Base-by-base conservation (phyloP, 2,113 vertebrate genomes). In the Anhinga anhinga region DNA sequence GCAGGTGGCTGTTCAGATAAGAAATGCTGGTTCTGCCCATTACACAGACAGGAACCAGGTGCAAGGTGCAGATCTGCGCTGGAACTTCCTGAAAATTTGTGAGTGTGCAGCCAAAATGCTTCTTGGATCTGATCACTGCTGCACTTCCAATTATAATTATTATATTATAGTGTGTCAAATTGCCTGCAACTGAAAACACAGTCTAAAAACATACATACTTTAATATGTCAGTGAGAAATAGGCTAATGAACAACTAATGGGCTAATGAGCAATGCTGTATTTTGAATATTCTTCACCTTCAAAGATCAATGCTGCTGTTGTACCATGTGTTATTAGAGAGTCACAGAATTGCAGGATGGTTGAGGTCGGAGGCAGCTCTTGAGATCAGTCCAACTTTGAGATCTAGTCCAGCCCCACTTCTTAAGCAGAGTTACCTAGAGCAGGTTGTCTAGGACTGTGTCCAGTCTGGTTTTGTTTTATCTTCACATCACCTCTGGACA, bases 41-140 rank as follows among this genome's bases (percentile, higher is more conserved):
- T 94, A 66, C 53, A 76, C 62, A 90, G 95, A 96, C 96, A 97
- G 96, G 96, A 97, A 97, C 96, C 96, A 97, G 96, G 91, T 97
- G 96, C 7, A 32, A 94, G 74, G 87, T 91, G 70, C 87, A 96
- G 96, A 97, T 97, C 95, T 97, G 78, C 49, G 13, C 82, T 82
- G 96, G 93, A 94, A 95, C 93, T 97, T 96, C 96, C 96, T 97
- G 96, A 71, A 62, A 93, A 90, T 91, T 50, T 61, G 53, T 49
- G 87, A 91, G 58, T 26, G 71, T 88, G 79, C 53, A 80, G 96
- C 92, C 87, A 97, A 96, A 96, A 85, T 36, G 27, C 45, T 82
- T 90, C 81, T 96, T 90, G 95, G 90, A 94, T 80, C 86, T 59
- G 70, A 82, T 84, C 77, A 72, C 30, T 58, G 78, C 81, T 85